phyloP scores from a whole-genome alignment of 2,888 invertebrate species.

The Pherbina coryleti region DNA sequence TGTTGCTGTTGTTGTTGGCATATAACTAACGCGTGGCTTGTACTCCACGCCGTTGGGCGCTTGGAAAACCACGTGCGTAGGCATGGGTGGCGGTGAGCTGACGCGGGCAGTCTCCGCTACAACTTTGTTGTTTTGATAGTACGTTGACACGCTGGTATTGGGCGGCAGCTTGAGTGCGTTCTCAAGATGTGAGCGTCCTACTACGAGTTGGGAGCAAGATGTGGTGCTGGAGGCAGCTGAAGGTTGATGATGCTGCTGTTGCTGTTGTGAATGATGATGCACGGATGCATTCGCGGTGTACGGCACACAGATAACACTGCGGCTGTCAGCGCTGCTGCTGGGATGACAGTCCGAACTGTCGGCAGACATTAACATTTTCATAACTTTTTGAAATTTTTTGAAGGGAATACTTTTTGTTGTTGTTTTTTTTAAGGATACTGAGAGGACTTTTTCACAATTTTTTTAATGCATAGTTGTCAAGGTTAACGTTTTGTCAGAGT shows the following conservation, averaged over 20 bases:
- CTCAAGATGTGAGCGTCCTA: slow-evolving; percentile 65
- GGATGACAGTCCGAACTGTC: slow-evolving; percentile 69
- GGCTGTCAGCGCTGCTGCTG: slow-evolving; percentile 55
- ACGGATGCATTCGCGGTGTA: slow-evolving; percentile 8
- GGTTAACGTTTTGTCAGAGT: background rate
- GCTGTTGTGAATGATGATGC: slow-evolving; percentile 27
- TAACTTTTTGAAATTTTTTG: slow-evolving; percentile 33
- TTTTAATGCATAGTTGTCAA: slow-evolving; percentile 35
- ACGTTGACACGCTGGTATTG: slow-evolving; percentile 66
- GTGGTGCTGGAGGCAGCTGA: slow-evolving; percentile 54
- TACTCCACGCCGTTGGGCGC: background rate
- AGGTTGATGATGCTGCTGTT: slow-evolving; percentile 32
- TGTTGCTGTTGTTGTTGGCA: background rate
- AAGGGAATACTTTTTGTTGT: background rate
- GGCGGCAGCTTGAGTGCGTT: slow-evolving; percentile 66
- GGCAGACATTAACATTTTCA: slow-evolving; percentile 70
- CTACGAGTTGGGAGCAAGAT: slow-evolving; percentile 51
- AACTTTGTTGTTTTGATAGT: slow-evolving; percentile 65
- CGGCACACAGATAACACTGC: slow-evolving; percentile 34
- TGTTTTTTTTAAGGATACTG: slow-evolving; percentile 29
- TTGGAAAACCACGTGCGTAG: slow-evolving; percentile 14
- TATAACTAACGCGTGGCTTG: background rate
- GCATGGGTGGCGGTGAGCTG: slow-evolving; percentile 26
- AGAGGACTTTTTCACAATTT: slow-evolving; percentile 37
- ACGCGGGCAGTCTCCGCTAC: slow-evolving; percentile 40